These are phyloP conservation scores for Strigamia maritima DNA, from an alignment of 2,888 invertebrate species.

Conservation along the genomic window DNA sequence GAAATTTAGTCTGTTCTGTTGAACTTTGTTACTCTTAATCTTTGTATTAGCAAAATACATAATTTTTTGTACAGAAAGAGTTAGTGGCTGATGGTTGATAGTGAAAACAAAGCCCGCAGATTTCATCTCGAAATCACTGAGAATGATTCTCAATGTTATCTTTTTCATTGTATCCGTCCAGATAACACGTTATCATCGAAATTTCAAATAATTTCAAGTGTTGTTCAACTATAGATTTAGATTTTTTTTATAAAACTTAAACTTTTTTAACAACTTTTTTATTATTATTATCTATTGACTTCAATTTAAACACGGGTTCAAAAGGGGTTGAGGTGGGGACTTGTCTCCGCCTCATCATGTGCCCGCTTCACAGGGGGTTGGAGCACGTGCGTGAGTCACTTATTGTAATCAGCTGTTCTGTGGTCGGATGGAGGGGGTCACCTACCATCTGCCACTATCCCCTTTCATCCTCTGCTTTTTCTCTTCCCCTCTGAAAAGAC, in stretches of 20 bases:
- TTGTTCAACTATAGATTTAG: not conserved
- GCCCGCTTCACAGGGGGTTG: conserved; percentile 28
- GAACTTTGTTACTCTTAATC: too few species aligned
- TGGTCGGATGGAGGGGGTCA: conserved; percentile 31
- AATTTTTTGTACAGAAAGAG: not conserved
- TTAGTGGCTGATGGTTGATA: not conserved
- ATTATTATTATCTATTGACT: not conserved
- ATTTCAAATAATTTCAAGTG: not conserved
- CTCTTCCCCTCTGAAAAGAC: not conserved
- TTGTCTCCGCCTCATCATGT: conserved; percentile 8
- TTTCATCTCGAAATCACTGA: conserved; percentile 6
- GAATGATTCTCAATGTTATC: conserved; percentile 5
- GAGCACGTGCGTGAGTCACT: conserved; percentile 32
- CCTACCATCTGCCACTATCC: conserved; percentile 28
- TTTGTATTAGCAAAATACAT: not conserved
- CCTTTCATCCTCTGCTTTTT: not conserved
- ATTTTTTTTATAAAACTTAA: not conserved
- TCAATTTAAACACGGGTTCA: not conserved
- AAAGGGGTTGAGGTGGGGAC: not conserved
- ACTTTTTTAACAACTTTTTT: too few species aligned
- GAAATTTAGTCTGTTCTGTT: too few species aligned
- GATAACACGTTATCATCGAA: not conserved
- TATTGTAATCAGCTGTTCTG: conserved; percentile 34
- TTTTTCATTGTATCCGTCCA: conserved; percentile 10
- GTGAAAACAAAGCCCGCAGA: not conserved